Conservation (phyloP, 2,113 vertebrate species). For the Hippotragus niger region DNA sequence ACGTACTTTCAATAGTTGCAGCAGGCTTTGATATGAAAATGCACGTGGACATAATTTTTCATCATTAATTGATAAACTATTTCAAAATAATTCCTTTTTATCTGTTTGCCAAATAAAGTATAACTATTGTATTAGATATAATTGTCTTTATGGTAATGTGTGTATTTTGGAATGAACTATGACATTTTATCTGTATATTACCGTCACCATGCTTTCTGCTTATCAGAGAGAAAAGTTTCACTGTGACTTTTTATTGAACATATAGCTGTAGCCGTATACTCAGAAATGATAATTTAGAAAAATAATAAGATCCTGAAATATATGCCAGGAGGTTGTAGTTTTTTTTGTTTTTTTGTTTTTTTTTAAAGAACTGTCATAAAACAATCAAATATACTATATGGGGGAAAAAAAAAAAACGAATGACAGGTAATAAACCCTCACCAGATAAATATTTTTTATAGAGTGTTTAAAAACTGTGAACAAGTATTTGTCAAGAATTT, state of each 20-base stretch:
- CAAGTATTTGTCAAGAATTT: not conserved
- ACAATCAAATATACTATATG: not conserved
- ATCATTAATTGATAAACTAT: not conserved
- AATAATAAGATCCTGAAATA: not conserved
- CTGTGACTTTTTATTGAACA: conserved; percentile 5
- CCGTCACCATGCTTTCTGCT: not conserved
- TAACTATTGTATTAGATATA: not conserved
- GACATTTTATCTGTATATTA: not conserved
- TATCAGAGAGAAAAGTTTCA: not conserved
- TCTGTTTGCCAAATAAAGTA: not conserved
- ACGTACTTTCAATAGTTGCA: not conserved
- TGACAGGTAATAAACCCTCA: not conserved
- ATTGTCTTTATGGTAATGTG: not conserved
- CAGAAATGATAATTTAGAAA: conserved; percentile 27
- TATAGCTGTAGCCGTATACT: not conserved
- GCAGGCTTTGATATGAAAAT: not conserved
- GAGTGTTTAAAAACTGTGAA: not conserved
- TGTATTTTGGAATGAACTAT: conserved; percentile 5
- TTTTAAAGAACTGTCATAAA: not conserved
- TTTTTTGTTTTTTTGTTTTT: not conserved
- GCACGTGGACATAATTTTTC: not conserved
- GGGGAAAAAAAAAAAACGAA: not conserved
- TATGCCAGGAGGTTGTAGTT: not conserved
- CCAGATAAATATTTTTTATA: not conserved
- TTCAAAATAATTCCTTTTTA: not conserved